Evolutionary conservation across 2,113 vertebrate genomes (phyloP), one percentile per base, ranked within the genome.

Genomic region (Cettia cetti): DNA sequence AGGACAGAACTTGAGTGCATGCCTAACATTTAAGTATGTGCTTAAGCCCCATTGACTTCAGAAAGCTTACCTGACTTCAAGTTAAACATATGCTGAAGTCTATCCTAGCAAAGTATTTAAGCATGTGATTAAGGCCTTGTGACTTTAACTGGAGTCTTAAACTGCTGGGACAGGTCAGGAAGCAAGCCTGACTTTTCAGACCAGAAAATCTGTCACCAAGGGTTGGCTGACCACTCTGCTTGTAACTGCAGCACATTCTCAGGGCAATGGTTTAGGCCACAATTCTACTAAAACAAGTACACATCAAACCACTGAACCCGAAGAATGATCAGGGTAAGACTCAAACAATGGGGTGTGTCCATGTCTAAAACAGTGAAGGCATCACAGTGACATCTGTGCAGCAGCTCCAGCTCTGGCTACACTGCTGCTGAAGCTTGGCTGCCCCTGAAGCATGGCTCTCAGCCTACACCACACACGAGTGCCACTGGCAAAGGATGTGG

Each of bases 1-100:
- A 82, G 93, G 82, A 75, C 88, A 95, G 77, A 30, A 93, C 61
- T 94, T 75, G 72, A 97, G 86, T 76, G 88, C 88, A 93, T 96
- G 95, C 95, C 95, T 94, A 84, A 96, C 86, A 53, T 92, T 92
- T 70, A 92, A 96, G 92, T 86, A 92, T 82, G 86, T 92, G 93
- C 94, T 93, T 96, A 90, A 96, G 90, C 40, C 86, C 86, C 82
- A 93, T 61, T 95, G 94, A 94, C 79, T 96, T 95, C 79, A 86
- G 82, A 94, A 86, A 92, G 88, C 90, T 84, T 92, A 95, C 89
- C 76, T 94, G 91, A 90, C 89, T 96, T 84, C 74, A 87, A 94
- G 91, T 89, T 83, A 96, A 96, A 94, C 88, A 89, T 47, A 90
- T 23, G 76, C 90, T 92, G 80, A 93, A 93, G 80, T 90, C 92